Percentiles rank a stretch among this genome's conserved stretches.
Conservation (phyloP, 2,888 invertebrate species). For the Melanchra persicariae region DNA sequence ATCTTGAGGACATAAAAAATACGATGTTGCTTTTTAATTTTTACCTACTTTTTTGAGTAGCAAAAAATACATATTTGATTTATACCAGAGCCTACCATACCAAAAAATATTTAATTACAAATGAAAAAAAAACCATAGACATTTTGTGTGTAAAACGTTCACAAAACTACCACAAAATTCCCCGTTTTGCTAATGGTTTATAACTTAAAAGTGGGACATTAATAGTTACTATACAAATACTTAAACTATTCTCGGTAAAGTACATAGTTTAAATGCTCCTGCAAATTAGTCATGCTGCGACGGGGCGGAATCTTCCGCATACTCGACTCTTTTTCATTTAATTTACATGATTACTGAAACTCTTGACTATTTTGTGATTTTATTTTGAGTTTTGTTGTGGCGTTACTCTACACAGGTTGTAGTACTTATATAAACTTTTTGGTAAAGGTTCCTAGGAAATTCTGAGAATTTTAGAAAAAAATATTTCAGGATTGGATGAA, state of each 20-base stretch:
- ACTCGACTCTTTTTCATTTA: constrained; percentile 46
- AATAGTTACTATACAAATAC: constrained; percentile 55
- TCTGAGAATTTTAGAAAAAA: too few relatives aligned
- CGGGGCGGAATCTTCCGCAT: constrained; percentile 38
- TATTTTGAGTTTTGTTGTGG: neutral
- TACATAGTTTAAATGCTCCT: constrained; percentile 54
- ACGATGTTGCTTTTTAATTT: too few relatives aligned
- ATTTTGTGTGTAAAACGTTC: constrained; percentile 10
- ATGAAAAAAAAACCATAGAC: neutral
- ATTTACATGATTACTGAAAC: constrained; percentile 32
- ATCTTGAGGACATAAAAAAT: neutral
- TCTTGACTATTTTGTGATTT: constrained; percentile 9
- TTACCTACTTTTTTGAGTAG: neutral
- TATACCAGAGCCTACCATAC: too few relatives aligned
- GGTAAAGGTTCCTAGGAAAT: too few relatives aligned
- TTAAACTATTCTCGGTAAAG: constrained; percentile 51
- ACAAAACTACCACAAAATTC: constrained; percentile 34
- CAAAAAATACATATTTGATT: too few relatives aligned
- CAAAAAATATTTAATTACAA: too few relatives aligned
- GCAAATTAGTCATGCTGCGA: constrained; percentile 57
- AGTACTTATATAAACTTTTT: neutral
- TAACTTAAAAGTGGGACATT: constrained; percentile 55
- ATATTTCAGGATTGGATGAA: too few relatives aligned
- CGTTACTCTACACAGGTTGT: neutral
- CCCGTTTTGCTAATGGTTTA: constrained; percentile 30